Conservation (phyloP, 2,113 vertebrate genomes). For the Scomber colias region DNA sequence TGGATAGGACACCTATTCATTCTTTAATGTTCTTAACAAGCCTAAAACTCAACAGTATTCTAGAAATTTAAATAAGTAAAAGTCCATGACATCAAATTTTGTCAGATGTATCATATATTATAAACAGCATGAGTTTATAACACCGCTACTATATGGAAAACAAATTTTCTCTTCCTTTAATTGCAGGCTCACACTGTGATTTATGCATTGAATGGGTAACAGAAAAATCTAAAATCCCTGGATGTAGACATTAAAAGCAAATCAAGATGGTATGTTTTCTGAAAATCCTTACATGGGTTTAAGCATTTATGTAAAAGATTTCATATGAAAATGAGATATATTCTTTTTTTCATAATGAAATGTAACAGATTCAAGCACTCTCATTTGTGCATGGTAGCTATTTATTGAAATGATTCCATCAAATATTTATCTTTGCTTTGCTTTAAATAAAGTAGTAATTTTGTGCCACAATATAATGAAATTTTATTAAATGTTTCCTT, state of each 20-base stretch:
- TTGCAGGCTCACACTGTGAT: slow-evolving; percentile 22
- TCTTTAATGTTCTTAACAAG: no score
- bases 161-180: slow-evolving; percentile 32
- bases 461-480: background rate
- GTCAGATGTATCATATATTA: no score
- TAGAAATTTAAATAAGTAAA: no score
- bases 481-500: slow-evolving; percentile 74
- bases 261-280: slow-evolving; percentile 16
- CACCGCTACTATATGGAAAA: background rate
- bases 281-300: background rate
- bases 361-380: slow-evolving; percentile 3
- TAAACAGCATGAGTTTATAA: no score
- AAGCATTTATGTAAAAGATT: slow-evolving; percentile 9
- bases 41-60: no score
- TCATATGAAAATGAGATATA: slow-evolving; percentile 72
- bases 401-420: slow-evolving; percentile 5
- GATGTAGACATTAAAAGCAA: slow-evolving; percentile 23
- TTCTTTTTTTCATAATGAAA: slow-evolving; percentile 2
- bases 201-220: slow-evolving; percentile 35
- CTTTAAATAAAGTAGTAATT: slow-evolving; percentile 43
- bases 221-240: slow-evolving; percentile 40
- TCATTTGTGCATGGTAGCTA: slow-evolving; percentile 4
- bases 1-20: no score
- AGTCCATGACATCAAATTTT: no score
- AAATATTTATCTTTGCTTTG: background rate